These are phyloP conservation scores for Drosophila testacea DNA, from an alignment of 2,888 invertebrate species.

Conservation along the genomic window DNA sequence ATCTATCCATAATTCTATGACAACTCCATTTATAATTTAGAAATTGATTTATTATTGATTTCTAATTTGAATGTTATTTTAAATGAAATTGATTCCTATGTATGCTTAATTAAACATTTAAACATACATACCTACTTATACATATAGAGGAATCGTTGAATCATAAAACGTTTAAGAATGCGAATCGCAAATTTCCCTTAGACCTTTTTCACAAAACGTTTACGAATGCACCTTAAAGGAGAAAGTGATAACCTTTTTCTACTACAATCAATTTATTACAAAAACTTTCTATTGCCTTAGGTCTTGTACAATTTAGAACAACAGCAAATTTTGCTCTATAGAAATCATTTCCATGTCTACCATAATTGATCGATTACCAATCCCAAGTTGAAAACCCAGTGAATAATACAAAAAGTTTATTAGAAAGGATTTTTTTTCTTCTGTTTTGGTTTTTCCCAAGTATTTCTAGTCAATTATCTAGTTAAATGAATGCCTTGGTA, in stretches of 20 bases:
- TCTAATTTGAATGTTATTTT: not conserved
- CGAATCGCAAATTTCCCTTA: not conserved
- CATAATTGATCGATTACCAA: slow-evolving; percentile 18
- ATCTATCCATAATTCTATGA: not conserved
- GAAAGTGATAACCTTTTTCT: not conserved
- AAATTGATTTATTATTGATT: not conserved
- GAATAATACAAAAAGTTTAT: slow-evolving; percentile 5
- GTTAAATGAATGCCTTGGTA: slow-evolving; percentile 56
- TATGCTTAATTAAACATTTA: no score
- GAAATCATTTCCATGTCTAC: slow-evolving; percentile 14
- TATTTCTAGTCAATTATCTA: slow-evolving; percentile 57
- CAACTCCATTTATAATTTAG: not conserved
- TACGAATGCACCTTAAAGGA: not conserved
- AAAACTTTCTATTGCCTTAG: not conserved
- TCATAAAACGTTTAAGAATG: not conserved
- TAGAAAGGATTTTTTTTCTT: not conserved
- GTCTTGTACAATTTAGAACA: not conserved
- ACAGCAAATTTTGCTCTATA: not conserved
- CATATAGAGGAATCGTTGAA: not conserved
- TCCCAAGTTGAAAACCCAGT: not conserved
- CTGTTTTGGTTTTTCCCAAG: slow-evolving; percentile 1
- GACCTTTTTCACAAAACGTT: not conserved
- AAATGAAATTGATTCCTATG: not conserved
- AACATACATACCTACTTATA: no score
- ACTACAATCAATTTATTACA: not conserved